Conservation (phyloP, 2,797 vertebrate species). For the Xyrichtys novacula region DNA sequence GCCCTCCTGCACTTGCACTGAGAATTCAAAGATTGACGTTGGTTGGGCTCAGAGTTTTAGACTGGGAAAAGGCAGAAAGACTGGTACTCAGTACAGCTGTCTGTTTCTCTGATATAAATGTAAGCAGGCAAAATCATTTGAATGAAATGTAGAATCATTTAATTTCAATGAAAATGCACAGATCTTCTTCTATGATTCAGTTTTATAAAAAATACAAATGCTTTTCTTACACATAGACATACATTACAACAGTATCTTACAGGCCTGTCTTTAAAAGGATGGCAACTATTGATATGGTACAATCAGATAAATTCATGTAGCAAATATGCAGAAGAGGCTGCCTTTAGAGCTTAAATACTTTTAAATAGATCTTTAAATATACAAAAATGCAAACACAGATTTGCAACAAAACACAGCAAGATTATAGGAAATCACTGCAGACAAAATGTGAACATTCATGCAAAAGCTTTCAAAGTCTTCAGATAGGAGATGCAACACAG, state of each 20-base stretch:
- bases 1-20: no score
- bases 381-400: conserved; percentile 81
- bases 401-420: conserved; percentile 78
- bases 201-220: conserved; percentile 92
- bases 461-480: conserved; percentile 86
- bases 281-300: conserved; percentile 25
- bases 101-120: conserved; percentile 2
- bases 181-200: conserved; percentile 41
- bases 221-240: conserved; percentile 87
- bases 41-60: background rate
- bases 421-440: conserved; percentile 71
- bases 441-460: conserved; percentile 88
- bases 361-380: conserved; percentile 71
- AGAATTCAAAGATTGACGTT: no score
- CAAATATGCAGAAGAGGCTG: conserved; percentile 68
- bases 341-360: conserved; percentile 64
- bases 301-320: conserved; percentile 54
- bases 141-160: conserved; percentile 68
- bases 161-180: conserved; percentile 66
- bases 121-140: conserved; percentile 38
- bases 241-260: conserved; percentile 87
- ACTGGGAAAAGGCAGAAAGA: background rate
- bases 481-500: conserved; percentile 75
- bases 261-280: conserved; percentile 76
- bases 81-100: background rate